Evolutionary conservation across 2,113 vertebrate species (phyloP).

Genomic region (Ornithorhynchus anatinus): DNA sequence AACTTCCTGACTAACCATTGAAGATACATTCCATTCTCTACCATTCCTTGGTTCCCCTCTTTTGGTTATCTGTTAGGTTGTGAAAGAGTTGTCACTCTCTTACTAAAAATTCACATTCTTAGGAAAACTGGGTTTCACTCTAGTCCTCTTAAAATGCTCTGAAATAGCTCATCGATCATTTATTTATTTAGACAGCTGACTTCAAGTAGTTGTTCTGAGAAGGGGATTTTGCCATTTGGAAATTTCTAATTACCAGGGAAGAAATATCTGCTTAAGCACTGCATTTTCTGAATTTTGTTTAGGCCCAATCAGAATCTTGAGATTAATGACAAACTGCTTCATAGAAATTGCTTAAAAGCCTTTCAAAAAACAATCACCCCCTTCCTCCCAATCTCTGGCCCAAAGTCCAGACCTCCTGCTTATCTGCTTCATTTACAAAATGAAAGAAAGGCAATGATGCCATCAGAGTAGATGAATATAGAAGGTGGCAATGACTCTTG

Average conservation of each 20-base stretch:
- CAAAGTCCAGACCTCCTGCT: too few species aligned
- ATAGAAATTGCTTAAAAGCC: too few species aligned
- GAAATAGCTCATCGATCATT: background rate
- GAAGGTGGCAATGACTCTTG: too few species aligned
- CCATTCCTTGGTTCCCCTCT: background rate
- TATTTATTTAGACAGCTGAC: background rate
- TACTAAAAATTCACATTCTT: background rate
- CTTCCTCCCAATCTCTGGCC: too few species aligned
- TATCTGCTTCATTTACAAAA: too few species aligned
- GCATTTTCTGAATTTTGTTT: background rate
- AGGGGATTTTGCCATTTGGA: too few species aligned
- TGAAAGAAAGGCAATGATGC: too few species aligned
- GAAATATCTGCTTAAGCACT: background rate
- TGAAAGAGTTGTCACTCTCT: background rate
- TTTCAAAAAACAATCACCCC: too few species aligned
- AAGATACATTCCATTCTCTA: background rate
- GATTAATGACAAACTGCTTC: too few species aligned
- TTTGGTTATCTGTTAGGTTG: background rate
- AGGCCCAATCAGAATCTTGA: too few species aligned
- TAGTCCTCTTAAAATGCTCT: background rate
- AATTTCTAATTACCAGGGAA: background rate
- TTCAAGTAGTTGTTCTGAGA: background rate
- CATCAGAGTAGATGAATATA: too few species aligned
- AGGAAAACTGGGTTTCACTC: background rate
- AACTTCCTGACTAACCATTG: background rate